These are phyloP conservation scores for Hirudinaria manillensis DNA, from an alignment of 2,888 invertebrate species.

Conservation along the genomic window DNA sequence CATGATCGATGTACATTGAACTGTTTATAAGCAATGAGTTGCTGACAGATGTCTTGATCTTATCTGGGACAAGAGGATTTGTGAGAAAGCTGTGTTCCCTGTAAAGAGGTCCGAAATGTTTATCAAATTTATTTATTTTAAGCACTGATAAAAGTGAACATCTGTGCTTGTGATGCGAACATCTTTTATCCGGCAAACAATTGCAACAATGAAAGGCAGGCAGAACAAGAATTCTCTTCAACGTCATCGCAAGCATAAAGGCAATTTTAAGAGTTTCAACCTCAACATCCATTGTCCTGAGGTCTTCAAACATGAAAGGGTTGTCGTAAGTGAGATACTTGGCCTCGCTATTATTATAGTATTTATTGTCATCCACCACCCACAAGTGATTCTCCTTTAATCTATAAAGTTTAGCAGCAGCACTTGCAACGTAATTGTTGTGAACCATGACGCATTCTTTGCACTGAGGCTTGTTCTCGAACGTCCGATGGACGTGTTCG, in stretches of 20 bases:
- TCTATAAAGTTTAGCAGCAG: conserved; percentile 38
- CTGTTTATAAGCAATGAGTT: conserved; percentile 31
- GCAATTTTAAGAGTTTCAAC: conserved; percentile 36
- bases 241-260: conserved; percentile 30
- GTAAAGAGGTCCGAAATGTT: conserved; percentile 30
- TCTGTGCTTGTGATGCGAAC: conserved; percentile 30
- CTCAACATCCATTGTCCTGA: conserved; percentile 25
- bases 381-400: conserved; percentile 40
- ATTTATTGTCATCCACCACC: conserved; percentile 34
- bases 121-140: conserved; percentile 33
- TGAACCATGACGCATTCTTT: conserved; percentile 38
- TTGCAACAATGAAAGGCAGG: conserved; percentile 39
- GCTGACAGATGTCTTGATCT: conserved; percentile 18
- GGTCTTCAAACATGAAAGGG: conserved; percentile 30
- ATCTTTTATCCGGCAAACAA: conserved; percentile 32
- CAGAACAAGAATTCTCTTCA: conserved; percentile 36
- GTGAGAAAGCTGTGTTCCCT: conserved; percentile 37
- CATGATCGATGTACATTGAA: neutral
- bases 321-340: conserved; percentile 39
- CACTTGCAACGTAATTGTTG: conserved; percentile 40
- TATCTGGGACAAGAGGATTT: conserved; percentile 33
- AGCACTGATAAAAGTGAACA: conserved; percentile 37
- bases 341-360: conserved; percentile 35
- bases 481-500: conserved; percentile 35
- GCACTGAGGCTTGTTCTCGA: conserved; percentile 36